These are phyloP conservation scores for Porites evermanni DNA, from an alignment of 92 coral and sea anemone genomes.

Conservation along the genomic window DNA sequence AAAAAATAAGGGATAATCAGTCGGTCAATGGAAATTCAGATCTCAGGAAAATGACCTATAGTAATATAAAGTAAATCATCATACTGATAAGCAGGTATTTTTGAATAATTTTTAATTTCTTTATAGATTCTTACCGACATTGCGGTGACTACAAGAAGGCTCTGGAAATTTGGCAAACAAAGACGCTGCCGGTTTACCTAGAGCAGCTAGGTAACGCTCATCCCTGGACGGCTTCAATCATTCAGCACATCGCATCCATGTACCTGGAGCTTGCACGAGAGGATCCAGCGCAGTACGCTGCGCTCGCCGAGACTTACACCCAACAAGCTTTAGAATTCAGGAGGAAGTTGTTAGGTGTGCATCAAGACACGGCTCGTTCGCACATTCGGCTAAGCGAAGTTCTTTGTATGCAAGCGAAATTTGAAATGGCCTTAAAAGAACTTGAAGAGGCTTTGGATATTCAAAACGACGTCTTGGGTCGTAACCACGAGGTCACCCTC, in stretches of 20 bases:
- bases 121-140: conserved; percentile 14
- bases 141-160: neutral
- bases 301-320: conserved; percentile 1
- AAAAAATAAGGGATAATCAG: too few species aligned
- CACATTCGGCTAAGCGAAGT: conserved; percentile 1
- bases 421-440: neutral
- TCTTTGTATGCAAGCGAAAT: neutral
- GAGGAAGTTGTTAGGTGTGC: neutral
- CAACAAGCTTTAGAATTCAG: conserved; percentile 3
- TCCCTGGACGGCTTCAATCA: conserved; percentile 25
- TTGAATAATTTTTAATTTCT: neutral
- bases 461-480: conserved; percentile 20
- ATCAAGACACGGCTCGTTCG: conserved; percentile 32
- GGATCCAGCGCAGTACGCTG: neutral
- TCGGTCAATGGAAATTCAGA: too few species aligned
- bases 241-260: conserved; percentile 1
- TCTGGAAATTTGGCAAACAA: neutral
- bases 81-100: too few species aligned
- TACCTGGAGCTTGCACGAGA: conserved; percentile 1
- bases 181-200: conserved; percentile 19
- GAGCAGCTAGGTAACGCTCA: conserved; percentile 9
- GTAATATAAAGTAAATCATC: too few species aligned
- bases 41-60: too few species aligned
- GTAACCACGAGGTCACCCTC: neutral
- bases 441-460: conserved; percentile 13